These are phyloP conservation scores for Montipora efflorescens DNA, from an alignment of 64 coral and sea anemone species.

Conservation along the genomic window DNA sequence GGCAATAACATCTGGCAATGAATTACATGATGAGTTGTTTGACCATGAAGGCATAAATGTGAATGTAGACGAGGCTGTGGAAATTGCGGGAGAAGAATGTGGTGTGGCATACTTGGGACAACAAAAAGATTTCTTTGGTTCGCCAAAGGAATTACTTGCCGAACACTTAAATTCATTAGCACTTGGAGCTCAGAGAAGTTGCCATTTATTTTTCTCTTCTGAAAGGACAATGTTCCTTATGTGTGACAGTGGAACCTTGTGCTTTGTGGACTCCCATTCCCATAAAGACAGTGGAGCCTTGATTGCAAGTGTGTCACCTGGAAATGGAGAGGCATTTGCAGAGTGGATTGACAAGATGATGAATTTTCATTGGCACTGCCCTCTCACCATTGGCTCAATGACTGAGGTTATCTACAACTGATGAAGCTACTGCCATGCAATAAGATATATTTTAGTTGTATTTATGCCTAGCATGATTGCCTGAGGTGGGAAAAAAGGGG, in stretches of 20 bases:
- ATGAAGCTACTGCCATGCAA: background rate
- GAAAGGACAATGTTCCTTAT: slow-evolving; percentile 21
- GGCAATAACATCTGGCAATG: background rate
- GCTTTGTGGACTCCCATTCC: slow-evolving; percentile 40
- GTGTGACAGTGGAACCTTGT: slow-evolving; percentile 19
- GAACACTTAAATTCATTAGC: background rate
- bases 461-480: too few species aligned
- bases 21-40: background rate
- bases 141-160: background rate
- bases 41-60: slow-evolving; percentile 6
- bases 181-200: background rate
- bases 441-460: background rate
- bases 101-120: background rate
- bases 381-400: background rate
- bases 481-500: too few species aligned
- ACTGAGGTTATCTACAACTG: slow-evolving; percentile 4
- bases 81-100: slow-evolving; percentile 1
- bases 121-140: background rate
- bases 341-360: background rate
- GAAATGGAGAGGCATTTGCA: background rate
- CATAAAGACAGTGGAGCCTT: slow-evolving; percentile 41
- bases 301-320: slow-evolving; percentile 12
- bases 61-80: background rate
- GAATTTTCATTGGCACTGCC: background rate
- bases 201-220: slow-evolving; percentile 30